A percentile compares a stretch with the other conserved stretches of the same genome.
These are phyloP conservation scores for Drosophila nr. fundita DNA, from an alignment of 2,888 invertebrate species.

Conservation along the genomic window DNA sequence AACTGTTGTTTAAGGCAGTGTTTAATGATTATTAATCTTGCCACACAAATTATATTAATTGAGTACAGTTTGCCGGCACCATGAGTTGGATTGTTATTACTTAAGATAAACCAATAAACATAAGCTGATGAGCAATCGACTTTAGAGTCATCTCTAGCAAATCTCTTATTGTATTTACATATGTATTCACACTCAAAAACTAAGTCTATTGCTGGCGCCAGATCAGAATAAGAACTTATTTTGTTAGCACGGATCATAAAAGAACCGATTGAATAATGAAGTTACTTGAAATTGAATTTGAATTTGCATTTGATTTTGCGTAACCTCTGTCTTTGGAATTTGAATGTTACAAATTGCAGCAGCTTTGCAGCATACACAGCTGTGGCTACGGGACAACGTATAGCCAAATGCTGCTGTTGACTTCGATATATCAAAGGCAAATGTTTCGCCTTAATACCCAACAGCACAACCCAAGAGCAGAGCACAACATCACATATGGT, in stretches of 20 bases:
- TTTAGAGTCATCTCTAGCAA: background rate
- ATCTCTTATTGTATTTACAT: background rate
- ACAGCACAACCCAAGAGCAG: constrained; percentile 14
- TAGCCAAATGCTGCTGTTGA: constrained; percentile 35
- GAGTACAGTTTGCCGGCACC: background rate
- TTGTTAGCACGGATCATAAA: background rate
- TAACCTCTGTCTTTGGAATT: constrained; percentile 22
- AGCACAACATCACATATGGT: constrained; percentile 33
- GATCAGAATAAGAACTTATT: background rate
- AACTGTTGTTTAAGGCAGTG: background rate
- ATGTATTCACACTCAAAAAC: background rate
- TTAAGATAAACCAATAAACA: background rate
- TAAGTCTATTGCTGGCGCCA: background rate
- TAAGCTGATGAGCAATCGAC: background rate
- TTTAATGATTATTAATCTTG: background rate
- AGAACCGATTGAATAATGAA: background rate
- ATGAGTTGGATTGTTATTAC: background rate
- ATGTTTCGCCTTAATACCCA: constrained; percentile 58
- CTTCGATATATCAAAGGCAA: constrained; percentile 67
- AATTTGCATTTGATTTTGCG: background rate
- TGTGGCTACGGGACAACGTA: constrained; percentile 35
- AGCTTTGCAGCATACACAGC: constrained; percentile 69
- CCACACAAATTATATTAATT: background rate
- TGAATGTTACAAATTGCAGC: constrained; percentile 55
- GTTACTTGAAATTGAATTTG: background rate